Evolutionary conservation across 2,113 vertebrate species (phyloP), one percentile per base, ranked within the genome.

Genomic region (Trematocara nigrifrons): DNA sequence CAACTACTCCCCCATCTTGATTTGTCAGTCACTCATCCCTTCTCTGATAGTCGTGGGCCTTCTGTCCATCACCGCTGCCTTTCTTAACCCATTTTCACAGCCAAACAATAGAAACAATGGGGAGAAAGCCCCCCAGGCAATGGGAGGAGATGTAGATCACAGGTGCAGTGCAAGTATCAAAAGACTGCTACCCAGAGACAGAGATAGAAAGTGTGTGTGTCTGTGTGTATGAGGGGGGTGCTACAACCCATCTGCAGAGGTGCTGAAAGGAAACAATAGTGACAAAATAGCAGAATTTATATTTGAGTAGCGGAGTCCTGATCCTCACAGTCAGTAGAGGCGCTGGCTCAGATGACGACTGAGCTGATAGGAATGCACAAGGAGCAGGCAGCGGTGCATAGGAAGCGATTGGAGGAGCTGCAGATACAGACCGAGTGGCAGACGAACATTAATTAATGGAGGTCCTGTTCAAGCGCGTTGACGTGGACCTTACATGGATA

Each of bases 181-280:
- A 95, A 94, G 93, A 69, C 87, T 66, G 80, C 79, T 66, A 82
- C 91, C 93, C 87, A 86, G 90, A 69, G 91, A 64, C 86, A 85
- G 83, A 81, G 5, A 38, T 2, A 64, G 6, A 64, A 38, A 64
- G 33, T 64, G 59, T 35, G 31, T n/a, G 31, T 33, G 5, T 52
- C 18, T 54, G 52, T 66, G 74, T 56, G 64, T 22, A 54, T n/a
- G 47, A n/a, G 87, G 31, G 31, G 9, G 59, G 59, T 2, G 59
- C 87, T 92, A 89, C 81, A 93, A 83, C 84, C 95, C 96, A 95
- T 96, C 96, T 96, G 96, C 93, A 91, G 87, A 89, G 88, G 85
- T 52, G 89, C 79, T 88, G 90, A 91, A 87, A 86, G 81, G 31
- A 80, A 42, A 49, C 78, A 45, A 61, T 38, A 6, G 71, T 84